A percentile compares a stretch with the other conserved stretches of the same genome.
phyloP scores from a whole-genome alignment of 92 coral and sea anemone genomes.

The Phenganax marumi region DNA sequence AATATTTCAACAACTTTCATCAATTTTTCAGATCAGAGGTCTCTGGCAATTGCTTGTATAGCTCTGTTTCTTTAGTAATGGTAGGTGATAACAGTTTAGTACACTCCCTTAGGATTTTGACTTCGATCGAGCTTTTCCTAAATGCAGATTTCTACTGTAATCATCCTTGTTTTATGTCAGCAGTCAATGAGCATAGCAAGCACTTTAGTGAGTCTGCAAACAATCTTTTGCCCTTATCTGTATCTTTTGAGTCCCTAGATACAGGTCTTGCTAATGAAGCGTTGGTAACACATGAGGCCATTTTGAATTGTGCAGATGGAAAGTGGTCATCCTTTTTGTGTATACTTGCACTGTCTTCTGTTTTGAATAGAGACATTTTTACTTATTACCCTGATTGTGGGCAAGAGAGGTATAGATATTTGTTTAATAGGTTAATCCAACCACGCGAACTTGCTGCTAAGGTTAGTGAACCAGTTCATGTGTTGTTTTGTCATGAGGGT shows the following conservation, averaged over 20 bases:
- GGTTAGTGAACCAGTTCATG: background rate
- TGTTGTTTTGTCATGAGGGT: background rate
- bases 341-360: slow-evolving; percentile 9
- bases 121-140: too few species aligned
- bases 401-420: background rate
- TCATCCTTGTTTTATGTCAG: background rate
- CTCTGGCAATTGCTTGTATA: background rate
- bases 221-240: background rate
- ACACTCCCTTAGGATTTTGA: too few species aligned
- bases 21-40: background rate
- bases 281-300: background rate
- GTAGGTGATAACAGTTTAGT: background rate
- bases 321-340: slow-evolving; percentile 4
- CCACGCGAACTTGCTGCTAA: background rate
- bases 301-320: background rate
- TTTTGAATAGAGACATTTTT: background rate
- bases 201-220: background rate
- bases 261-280: background rate
- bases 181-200: background rate
- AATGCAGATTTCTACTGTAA: background rate
- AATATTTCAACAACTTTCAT: too few species aligned
- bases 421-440: background rate
- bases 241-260: background rate
- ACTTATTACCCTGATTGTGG: slow-evolving; percentile 1
- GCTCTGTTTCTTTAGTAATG: background rate